phyloP scores from a whole-genome alignment of 2,113 vertebrate species.

The Setophaga coronata region DNA sequence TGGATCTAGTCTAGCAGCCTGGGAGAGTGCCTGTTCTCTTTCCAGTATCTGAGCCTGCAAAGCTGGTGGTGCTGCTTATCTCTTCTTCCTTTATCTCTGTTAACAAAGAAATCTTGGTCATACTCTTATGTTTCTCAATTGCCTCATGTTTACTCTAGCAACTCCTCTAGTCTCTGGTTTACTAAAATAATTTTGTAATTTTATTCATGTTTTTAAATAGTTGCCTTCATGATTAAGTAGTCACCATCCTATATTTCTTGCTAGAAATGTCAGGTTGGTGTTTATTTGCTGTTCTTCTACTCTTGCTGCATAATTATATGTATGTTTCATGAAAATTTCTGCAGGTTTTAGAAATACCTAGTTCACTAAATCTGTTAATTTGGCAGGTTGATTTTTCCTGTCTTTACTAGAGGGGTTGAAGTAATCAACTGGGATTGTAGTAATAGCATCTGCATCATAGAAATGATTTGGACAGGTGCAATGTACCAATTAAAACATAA shows the following conservation, averaged over 20 bases:
- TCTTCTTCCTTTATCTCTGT: not conserved
- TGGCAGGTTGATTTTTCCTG: not conserved
- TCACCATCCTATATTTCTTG: not conserved
- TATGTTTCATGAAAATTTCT: not conserved
- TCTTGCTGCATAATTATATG: not conserved
- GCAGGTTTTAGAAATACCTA: not conserved
- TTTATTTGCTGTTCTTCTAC: not conserved
- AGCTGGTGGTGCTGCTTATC: not conserved
- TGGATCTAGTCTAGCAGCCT: not conserved
- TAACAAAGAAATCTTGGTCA: not conserved
- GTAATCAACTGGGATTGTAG: not conserved
- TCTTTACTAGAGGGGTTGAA: not conserved
- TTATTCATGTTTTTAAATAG: not conserved
- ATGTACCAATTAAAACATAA: not conserved
- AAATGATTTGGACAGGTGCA: not conserved
- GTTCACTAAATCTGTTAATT: not conserved
- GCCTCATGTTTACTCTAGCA: not conserved
- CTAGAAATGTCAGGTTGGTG: not conserved
- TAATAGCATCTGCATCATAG: not conserved
- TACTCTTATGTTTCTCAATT: not conserved
- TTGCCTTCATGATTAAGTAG: not conserved
- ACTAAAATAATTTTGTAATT: not conserved
- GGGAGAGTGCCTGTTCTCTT: rapidly evolving
- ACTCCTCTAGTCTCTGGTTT: not conserved
- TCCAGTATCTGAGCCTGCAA: not conserved